These are phyloP conservation scores for Myanophis thanlyinensis DNA, from an alignment of 2,113 vertebrate species.

Conservation along the genomic window DNA sequence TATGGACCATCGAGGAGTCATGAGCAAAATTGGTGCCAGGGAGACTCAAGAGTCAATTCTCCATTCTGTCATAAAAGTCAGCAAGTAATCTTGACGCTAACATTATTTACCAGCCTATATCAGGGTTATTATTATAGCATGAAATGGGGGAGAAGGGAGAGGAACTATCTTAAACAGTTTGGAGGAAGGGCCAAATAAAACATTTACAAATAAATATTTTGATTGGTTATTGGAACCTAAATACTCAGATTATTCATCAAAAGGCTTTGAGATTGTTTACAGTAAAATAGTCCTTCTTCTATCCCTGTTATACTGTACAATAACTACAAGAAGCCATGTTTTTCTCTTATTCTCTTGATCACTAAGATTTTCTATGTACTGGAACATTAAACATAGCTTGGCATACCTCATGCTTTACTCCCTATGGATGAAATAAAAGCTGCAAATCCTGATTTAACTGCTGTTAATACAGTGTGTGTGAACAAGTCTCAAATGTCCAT, in stretches of 20 bases:
- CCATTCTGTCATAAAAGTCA: neutral
- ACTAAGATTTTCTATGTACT: neutral
- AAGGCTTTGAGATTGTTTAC: neutral
- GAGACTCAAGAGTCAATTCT: neutral
- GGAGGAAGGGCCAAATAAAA: neutral
- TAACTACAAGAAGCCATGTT: neutral
- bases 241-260: neutral
- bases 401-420: neutral
- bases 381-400: neutral
- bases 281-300: neutral
- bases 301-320: neutral
- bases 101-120: neutral
- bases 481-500: neutral
- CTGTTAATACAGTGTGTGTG: neutral
- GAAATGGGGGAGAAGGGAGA: neutral
- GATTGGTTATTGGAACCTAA: neutral
- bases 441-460: neutral
- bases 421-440: neutral
- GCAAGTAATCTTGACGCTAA: neutral
- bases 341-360: neutral
- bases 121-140: neutral
- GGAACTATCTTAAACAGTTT: neutral
- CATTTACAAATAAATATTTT: neutral
- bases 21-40: neutral
- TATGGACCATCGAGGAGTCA: neutral